Evolutionary conservation across 1,140 invertebrate genomes (phyloP).

Genomic region (Drosophila pruinosa): DNA sequence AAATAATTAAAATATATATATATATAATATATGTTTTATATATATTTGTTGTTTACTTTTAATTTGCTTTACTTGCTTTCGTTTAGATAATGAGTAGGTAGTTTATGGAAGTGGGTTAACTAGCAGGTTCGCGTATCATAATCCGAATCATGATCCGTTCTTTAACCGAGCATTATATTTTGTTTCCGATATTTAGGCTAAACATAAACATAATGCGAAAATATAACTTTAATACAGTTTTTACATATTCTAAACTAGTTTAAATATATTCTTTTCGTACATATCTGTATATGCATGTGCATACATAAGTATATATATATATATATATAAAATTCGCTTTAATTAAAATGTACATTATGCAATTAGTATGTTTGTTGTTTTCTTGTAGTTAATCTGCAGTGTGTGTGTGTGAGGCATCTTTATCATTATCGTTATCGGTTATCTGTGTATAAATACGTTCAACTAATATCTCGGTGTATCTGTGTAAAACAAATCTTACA

Average conservation of each 20-base stretch:
- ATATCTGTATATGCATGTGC: not conserved
- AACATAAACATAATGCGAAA: slow-evolving; percentile 34
- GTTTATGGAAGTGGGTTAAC: slow-evolving; percentile 50
- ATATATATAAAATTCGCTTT: slow-evolving; percentile 46
- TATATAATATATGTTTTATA: slow-evolving; percentile 36
- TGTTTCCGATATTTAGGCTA: slow-evolving; percentile 41
- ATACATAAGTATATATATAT: slow-evolving; percentile 13
- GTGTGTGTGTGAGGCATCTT: slow-evolving; percentile 22
- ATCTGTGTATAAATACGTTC: slow-evolving; percentile 19
- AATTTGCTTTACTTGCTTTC: slow-evolving; percentile 45
- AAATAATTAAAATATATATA: slow-evolving; percentile 68
- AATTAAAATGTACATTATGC: slow-evolving; percentile 45
- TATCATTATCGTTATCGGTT: slow-evolving; percentile 17
- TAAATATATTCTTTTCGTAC: not conserved
- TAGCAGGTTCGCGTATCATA: slow-evolving; percentile 30
- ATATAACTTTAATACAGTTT: slow-evolving; percentile 74
- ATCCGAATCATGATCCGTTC: slow-evolving; percentile 19
- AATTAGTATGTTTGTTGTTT: slow-evolving; percentile 23
- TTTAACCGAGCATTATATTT: slow-evolving; percentile 67
- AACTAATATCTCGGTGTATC: slow-evolving; percentile 57
- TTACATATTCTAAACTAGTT: slow-evolving; percentile 57
- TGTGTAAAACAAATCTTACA: slow-evolving; percentile 52
- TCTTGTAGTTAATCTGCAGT: slow-evolving; percentile 17
- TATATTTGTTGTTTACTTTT: slow-evolving; percentile 26
- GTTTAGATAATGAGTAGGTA: slow-evolving; percentile 49